A percentile compares a stretch with the other conserved stretches of the same genome.
Conservation (phyloP, 2,888 invertebrate genomes). For the Cerastoderma edule region DNA sequence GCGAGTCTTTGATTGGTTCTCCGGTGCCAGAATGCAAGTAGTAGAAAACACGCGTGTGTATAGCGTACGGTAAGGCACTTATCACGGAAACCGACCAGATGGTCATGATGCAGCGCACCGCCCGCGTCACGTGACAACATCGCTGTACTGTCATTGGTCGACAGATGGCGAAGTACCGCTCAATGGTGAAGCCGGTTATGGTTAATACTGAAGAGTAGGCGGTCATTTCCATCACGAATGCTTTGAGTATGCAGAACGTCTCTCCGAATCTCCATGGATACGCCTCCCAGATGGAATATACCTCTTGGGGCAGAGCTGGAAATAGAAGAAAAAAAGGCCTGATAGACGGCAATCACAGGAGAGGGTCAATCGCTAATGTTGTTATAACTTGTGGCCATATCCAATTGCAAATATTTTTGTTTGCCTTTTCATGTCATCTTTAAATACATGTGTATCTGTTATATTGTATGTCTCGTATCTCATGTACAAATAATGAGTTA, state of each 20-base stretch:
- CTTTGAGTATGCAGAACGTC: conserved; percentile 84
- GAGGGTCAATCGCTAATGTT: too few species aligned
- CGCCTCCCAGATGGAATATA: conserved; percentile 85
- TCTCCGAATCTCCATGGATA: conserved; percentile 84
- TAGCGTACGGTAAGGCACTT: conserved; percentile 86
- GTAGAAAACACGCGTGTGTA: conserved; percentile 78
- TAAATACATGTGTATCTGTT: too few species aligned
- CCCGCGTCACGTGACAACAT: conserved; percentile 92
- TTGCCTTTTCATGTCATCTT: too few species aligned
- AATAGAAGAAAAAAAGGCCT: too few species aligned
- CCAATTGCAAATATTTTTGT: too few species aligned
- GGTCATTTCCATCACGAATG: conserved; percentile 86
- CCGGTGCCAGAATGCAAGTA: conserved; percentile 63
- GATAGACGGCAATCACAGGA: too few species aligned
- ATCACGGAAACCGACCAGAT: conserved; percentile 91
- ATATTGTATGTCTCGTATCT: too few species aligned
- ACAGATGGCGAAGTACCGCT: conserved; percentile 95
- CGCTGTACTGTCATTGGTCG: conserved; percentile 93
- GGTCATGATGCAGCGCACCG: conserved; percentile 84
- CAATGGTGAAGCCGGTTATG: conserved; percentile 95
- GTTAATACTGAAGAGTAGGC: conserved; percentile 96
- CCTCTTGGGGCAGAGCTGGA: conserved; percentile 84
- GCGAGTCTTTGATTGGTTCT: conserved; percentile 70
- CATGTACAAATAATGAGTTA: too few species aligned
- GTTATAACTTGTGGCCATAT: too few species aligned